phyloP scores from a whole-genome alignment of 1,140 invertebrate species.

The Scaptodrosophila lebanonensis region DNA sequence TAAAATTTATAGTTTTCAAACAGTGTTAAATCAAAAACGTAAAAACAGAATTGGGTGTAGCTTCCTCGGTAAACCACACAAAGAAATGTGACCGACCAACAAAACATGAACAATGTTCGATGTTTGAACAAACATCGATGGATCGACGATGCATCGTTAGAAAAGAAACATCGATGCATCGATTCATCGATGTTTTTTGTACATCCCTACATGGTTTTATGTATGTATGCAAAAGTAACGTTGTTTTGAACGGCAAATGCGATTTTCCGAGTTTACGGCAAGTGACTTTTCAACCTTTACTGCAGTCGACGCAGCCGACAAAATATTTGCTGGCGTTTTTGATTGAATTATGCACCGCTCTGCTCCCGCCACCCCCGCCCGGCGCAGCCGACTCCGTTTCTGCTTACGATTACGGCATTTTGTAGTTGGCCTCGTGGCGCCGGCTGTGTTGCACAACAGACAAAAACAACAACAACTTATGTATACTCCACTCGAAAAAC shows the following conservation, averaged over 20 bases:
- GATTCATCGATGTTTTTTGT: no score
- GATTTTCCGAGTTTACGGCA: conserved; percentile 20
- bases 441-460: conserved; percentile 66
- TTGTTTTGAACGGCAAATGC: conserved; percentile 19
- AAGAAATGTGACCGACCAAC: no score
- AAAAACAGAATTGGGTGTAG: no score
- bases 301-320: conserved; percentile 8
- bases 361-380: conserved; percentile 24
- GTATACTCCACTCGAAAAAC: conserved; percentile 1
- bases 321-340: conserved; percentile 40
- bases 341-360: conserved; percentile 61
- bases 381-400: conserved; percentile 10
- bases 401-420: conserved; percentile 62
- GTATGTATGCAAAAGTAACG: no score
- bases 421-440: conserved; percentile 67
- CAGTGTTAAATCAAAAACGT: no score
- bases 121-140: no score
- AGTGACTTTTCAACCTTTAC: conserved; percentile 63
- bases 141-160: no score
- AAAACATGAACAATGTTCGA: no score
- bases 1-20: no score
- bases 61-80: no score
- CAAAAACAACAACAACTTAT: conserved; percentile 8
- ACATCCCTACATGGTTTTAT: no score
- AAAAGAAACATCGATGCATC: no score